A percentile compares a stretch with the other conserved stretches of the same genome.
These are phyloP conservation scores for Cinclus mexicanus DNA, from an alignment of 2,113 vertebrate species.

Conservation along the genomic window DNA sequence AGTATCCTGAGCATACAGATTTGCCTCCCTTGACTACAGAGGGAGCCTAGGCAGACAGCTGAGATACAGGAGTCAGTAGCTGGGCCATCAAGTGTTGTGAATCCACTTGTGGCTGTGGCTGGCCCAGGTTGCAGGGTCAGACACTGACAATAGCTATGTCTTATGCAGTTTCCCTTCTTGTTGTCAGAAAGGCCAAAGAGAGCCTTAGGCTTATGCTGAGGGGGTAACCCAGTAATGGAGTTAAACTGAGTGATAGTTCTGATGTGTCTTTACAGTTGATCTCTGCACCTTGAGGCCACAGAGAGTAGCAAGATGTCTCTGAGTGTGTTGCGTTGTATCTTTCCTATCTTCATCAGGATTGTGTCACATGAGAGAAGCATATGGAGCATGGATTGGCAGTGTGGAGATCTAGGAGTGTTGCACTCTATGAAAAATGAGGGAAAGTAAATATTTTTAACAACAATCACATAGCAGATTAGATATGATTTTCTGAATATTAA, in stretches of 20 bases:
- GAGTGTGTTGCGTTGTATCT: fast-evolving
- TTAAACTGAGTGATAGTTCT: background rate
- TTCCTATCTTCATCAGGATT: background rate
- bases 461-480: background rate
- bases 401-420: background rate
- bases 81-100: background rate
- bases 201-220: background rate
- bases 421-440: background rate
- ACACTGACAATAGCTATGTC: fast-evolving
- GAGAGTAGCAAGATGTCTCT: background rate
- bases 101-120: background rate
- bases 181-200: background rate
- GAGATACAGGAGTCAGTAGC: background rate
- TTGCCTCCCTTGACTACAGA: background rate
- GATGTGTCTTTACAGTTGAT: background rate
- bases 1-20: background rate
- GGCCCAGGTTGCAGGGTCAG: background rate
- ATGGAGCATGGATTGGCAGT: background rate
- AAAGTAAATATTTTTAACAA: background rate
- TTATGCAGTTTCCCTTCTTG: background rate
- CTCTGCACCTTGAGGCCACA: background rate
- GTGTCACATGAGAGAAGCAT: background rate
- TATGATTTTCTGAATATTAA: background rate
- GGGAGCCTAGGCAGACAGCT: background rate
- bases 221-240: background rate